Conservation (phyloP, 2,113 vertebrate genomes). For the Corythaixoides concolor region DNA sequence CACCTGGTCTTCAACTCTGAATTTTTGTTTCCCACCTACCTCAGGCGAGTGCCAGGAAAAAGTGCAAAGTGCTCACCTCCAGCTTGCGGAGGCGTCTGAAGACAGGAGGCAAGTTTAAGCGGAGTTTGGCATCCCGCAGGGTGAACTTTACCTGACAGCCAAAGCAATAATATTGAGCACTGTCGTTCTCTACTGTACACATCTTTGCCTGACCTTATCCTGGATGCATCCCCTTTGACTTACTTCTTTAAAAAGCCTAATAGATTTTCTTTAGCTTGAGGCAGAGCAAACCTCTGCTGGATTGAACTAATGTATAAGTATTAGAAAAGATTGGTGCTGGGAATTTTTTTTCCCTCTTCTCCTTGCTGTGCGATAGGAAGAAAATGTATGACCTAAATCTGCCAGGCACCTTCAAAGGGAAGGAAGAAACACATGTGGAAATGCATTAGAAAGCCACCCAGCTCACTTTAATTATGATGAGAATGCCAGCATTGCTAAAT, state of each 20-base stretch:
- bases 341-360: slow-evolving; percentile 66
- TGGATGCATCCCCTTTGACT: slow-evolving; percentile 47
- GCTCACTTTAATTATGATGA: slow-evolving; percentile 67
- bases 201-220: slow-evolving; percentile 63
- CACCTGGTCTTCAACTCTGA: not conserved
- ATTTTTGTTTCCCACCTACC: not conserved
- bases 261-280: slow-evolving; percentile 72
- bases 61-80: not conserved
- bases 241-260: slow-evolving; percentile 61
- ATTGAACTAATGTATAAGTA: slow-evolving; percentile 71
- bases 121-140: not conserved
- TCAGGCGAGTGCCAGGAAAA: not conserved
- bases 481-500: slow-evolving; percentile 60
- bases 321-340: slow-evolving; percentile 69
- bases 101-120: slow-evolving; percentile 18
- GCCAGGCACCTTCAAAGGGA: slow-evolving; percentile 68
- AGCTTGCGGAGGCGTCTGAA: not conserved
- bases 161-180: slow-evolving; percentile 26
- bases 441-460: slow-evolving; percentile 35
- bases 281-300: slow-evolving; percentile 71
- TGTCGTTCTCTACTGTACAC: slow-evolving; percentile 19
- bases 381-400: slow-evolving; percentile 74
- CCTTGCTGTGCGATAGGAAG: slow-evolving; percentile 41
- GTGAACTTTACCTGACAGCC: slow-evolving; percentile 43
- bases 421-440: slow-evolving; percentile 46